Evolutionary conservation across 1,140 invertebrate species (phyloP).

Genomic region (Drosophila sproati): DNA sequence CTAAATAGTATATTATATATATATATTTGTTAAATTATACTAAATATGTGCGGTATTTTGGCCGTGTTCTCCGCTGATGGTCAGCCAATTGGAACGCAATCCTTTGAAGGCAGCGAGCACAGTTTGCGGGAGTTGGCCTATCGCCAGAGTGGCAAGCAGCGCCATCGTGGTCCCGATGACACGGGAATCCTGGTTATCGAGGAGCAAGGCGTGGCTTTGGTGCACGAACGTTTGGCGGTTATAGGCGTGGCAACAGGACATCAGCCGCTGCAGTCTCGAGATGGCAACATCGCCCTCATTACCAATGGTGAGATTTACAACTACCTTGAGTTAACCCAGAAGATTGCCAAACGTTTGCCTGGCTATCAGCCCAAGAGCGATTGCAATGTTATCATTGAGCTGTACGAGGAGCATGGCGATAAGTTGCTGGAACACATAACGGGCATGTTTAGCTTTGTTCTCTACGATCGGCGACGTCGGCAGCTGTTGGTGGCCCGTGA

Average conservation of each 20-base stretch:
- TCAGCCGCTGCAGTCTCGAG: conserved; percentile 64
- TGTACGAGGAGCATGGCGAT: conserved; percentile 88
- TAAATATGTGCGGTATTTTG: conserved; percentile 72
- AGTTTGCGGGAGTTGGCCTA: conserved; percentile 65
- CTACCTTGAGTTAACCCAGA: conserved; percentile 47
- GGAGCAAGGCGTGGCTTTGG: conserved; percentile 61
- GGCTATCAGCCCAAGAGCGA: conserved; percentile 90
- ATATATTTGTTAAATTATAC: too few relatives aligned
- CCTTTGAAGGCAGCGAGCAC: conserved; percentile 36
- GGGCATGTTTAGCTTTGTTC: conserved; percentile 94
- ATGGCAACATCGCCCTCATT: conserved; percentile 55
- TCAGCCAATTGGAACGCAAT: conserved; percentile 34
- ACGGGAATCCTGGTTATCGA: conserved; percentile 52
- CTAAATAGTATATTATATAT: too few relatives aligned
- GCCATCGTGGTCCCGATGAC: conserved; percentile 76
- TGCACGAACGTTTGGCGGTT: conserved; percentile 67
- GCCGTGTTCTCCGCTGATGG: conserved; percentile 61
- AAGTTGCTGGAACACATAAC: conserved; percentile 88
- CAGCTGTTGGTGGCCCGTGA: conserved; percentile 92
- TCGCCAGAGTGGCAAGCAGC: conserved; percentile 65
- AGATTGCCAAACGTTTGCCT: conserved; percentile 52
- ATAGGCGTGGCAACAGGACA: conserved; percentile 66
- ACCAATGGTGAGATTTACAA: conserved; percentile 79
- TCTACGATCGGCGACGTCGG: conserved; percentile 90
- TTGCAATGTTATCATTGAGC: conserved; percentile 90